Evolutionary conservation across 2,113 vertebrate genomes (phyloP).

Genomic region (Crotalus helleri): DNA sequence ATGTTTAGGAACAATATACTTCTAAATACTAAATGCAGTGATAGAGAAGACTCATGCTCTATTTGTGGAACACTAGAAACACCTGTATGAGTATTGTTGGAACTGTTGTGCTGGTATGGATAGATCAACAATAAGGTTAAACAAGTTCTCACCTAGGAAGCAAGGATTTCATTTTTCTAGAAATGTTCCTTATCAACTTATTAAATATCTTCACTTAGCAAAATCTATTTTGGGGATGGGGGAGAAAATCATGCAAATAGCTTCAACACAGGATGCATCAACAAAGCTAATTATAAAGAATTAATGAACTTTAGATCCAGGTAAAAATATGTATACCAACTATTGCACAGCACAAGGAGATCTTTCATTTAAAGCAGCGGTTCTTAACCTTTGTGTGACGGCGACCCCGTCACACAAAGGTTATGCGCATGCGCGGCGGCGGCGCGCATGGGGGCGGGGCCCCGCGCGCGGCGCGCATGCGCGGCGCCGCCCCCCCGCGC

Average conservation of each 20-base stretch:
- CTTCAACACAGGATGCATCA: neutral
- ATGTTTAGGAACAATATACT: neutral
- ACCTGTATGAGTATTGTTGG: neutral
- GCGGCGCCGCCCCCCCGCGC: too few species aligned
- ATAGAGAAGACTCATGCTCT: neutral
- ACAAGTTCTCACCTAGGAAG: neutral
- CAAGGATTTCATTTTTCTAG: conserved; percentile 4
- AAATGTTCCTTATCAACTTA: conserved; percentile 12
- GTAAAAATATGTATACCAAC: neutral
- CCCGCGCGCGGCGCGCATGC: too few species aligned
- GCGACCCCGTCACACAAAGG: too few species aligned
- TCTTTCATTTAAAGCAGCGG: neutral
- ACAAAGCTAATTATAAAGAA: conserved; percentile 25
- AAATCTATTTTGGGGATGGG: neutral
- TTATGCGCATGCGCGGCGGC: too few species aligned
- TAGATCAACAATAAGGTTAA: neutral
- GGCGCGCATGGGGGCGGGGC: too few species aligned
- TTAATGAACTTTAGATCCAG: neutral
- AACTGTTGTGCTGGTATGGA: neutral
- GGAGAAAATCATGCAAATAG: conserved; percentile 3
- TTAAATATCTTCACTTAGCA: neutral
- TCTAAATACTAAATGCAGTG: neutral
- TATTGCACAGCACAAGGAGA: neutral
- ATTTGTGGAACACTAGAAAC: neutral
- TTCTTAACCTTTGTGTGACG: too few species aligned